Evolutionary conservation across 2,888 invertebrate species (phyloP), one percentile per base, ranked within the genome.

Genomic region (Cryptocephalus moraei): DNA sequence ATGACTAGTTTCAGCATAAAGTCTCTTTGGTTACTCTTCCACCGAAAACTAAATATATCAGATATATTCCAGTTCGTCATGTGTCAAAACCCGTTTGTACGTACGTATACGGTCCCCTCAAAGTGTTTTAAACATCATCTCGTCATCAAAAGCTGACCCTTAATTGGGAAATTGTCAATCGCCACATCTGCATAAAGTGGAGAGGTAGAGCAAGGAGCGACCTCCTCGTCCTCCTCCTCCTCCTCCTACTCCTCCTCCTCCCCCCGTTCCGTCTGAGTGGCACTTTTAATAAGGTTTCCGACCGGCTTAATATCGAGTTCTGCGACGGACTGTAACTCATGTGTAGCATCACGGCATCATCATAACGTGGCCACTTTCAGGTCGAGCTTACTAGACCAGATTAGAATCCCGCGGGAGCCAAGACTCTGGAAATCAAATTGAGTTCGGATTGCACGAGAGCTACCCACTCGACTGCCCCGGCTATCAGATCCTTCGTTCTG

Each of bases 251-350:
- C 36, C n/a, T 36, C 6, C 36, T n/a, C 11, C 36, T 62, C 58
- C 58, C n/a, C 45, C 45, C 49, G 68, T 67, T 66, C 63, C 67
- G 64, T 67, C 66, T 65, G 66, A 67, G 64, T 64, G 67, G 66
- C 64, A 64, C 60, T 65, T 68, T 71, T 72, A 72, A 72, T 71
- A 72, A 71, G 69, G 67, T 72, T 72, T 72, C 70, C 71, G 63
- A 67, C 62, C 65, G 67, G 71, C 66, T 70, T 70, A 69, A 69
- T 70, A 71, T 71, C 68, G 72, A 70, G 69, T 69, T 71, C 67
- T 65, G 65, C 64, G 62, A 54, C 60, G 46, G 50, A 60, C 49
- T 54, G 54, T 57, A 56, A 56, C 57, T 56, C 55, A 55, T 22
- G 36, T 36, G 36, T n/a, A 36, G n/a, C 36, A 36, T 36, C 36